phyloP scores from a whole-genome alignment of 2,113 vertebrate species.

The Silurus meridionalis region DNA sequence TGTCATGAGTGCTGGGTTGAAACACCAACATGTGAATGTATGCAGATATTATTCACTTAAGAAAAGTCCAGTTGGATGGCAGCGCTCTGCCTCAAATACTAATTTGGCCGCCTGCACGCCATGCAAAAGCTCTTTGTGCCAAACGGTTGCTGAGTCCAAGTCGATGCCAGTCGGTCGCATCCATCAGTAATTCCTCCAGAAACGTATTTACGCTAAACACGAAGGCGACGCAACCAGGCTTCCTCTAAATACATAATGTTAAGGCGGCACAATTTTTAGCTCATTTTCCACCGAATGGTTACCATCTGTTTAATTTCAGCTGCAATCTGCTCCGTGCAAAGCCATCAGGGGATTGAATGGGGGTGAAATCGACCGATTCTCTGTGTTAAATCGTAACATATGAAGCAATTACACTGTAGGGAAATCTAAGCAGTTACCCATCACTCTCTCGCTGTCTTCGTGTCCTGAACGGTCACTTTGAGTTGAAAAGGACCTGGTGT shows the following conservation, averaged over 20 bases:
- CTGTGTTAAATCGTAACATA: conserved; percentile 64
- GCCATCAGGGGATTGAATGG: conserved; percentile 67
- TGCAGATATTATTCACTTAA: conserved; percentile 21
- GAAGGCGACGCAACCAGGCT: conserved; percentile 58
- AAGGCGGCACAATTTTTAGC: conserved; percentile 68
- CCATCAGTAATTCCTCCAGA: conserved; percentile 54
- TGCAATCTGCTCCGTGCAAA: conserved; percentile 70
- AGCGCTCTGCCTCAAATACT: conserved; percentile 30
- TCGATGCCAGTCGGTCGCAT: conserved; percentile 62
- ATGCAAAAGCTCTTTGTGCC: conserved; percentile 49
- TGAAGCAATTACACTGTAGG: conserved; percentile 61
- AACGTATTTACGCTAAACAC: conserved; percentile 59
- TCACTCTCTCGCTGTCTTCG: conserved; percentile 35
- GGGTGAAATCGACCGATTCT: conserved; percentile 64
- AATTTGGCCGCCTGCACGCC: conserved; percentile 43
- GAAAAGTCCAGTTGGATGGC: conserved; percentile 35
- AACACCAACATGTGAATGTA: conserved; percentile 11
- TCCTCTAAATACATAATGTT: conserved; percentile 62
- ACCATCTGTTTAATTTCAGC: conserved; percentile 78
- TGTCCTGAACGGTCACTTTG: conserved; percentile 46
- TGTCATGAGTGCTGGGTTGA: background rate
- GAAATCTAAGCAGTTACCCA: conserved; percentile 35
- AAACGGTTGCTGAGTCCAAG: conserved; percentile 64
- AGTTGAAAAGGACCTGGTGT: background rate
- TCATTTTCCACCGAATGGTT: conserved; percentile 65